phyloP scores from a whole-genome alignment of 2,113 vertebrate species.

The Cololabis saira region DNA sequence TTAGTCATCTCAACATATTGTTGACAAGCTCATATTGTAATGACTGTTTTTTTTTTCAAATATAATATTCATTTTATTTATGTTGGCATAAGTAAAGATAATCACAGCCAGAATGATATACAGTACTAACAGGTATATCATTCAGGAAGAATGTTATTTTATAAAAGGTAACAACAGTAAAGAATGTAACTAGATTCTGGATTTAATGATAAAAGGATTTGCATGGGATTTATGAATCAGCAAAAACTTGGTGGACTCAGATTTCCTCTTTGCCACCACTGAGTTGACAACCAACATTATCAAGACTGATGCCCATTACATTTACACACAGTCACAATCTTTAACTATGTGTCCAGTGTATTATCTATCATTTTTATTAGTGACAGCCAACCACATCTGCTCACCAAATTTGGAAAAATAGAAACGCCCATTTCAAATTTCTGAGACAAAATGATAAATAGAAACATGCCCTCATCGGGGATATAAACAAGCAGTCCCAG shows the following conservation, averaged over 20 bases:
- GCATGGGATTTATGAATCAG: neutral
- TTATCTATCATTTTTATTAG: conserved; percentile 45
- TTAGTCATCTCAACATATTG: too few species aligned
- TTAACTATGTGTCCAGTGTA: conserved; percentile 27
- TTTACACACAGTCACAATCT: conserved; percentile 26
- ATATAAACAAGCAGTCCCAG: conserved; percentile 58
- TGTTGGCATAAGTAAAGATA: too few species aligned
- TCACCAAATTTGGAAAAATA: conserved; percentile 32
- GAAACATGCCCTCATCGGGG: conserved; percentile 14
- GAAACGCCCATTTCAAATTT: conserved; percentile 27
- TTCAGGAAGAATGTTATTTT: too few species aligned
- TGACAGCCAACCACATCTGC: conserved; percentile 15
- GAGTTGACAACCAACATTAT: conserved; percentile 34
- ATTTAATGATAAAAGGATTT: too few species aligned
- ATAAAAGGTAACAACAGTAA: too few species aligned
- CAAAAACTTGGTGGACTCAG: conserved; percentile 38
- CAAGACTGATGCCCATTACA: conserved; percentile 48
- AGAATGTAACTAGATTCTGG: too few species aligned
- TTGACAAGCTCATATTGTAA: too few species aligned
- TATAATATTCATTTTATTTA: too few species aligned
- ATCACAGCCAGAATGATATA: too few species aligned
- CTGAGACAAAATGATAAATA: conserved; percentile 2
- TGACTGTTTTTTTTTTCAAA: too few species aligned
- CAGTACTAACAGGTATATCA: too few species aligned
- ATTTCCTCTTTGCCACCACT: conserved; percentile 38